Percentiles rank a stretch among this genome's conserved stretches.
Conservation (phyloP, 2,113 vertebrate genomes). For the Gymnorhina tibicen region DNA sequence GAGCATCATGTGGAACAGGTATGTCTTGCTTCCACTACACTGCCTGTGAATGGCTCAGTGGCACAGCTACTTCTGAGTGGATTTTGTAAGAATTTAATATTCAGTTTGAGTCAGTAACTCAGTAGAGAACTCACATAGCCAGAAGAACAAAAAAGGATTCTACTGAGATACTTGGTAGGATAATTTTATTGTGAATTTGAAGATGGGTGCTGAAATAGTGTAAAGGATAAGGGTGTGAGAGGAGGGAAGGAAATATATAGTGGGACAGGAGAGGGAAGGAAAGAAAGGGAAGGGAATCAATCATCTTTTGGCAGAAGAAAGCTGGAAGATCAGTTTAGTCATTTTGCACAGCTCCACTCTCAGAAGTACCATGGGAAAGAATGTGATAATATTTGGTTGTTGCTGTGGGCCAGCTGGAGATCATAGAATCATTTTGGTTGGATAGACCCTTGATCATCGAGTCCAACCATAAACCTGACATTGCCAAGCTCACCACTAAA, state of each 20-base stretch:
- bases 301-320: not conserved
- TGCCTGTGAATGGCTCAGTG: not conserved
- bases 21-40: not conserved
- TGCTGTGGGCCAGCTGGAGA: not conserved
- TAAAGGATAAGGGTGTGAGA: not conserved
- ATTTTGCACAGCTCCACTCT: not conserved
- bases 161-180: not conserved
- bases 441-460: not conserved
- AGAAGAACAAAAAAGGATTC: not conserved
- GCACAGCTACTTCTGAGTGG: not conserved
- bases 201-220: not conserved
- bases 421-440: not conserved
- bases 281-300: not conserved
- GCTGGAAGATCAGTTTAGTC: not conserved
- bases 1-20: not conserved
- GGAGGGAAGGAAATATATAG: not conserved
- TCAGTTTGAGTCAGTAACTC: not conserved
- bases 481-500: not conserved
- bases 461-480: accelerated
- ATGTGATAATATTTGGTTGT: not conserved
- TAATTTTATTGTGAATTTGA: not conserved
- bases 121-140: not conserved
- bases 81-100: not conserved
- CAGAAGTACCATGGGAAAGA: not conserved
- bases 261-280: not conserved